Percentiles rank a stretch among this genome's conserved stretches.
These are phyloP conservation scores for Leptosomus discolor DNA, from an alignment of 2,113 vertebrate genomes.

Conservation along the genomic window DNA sequence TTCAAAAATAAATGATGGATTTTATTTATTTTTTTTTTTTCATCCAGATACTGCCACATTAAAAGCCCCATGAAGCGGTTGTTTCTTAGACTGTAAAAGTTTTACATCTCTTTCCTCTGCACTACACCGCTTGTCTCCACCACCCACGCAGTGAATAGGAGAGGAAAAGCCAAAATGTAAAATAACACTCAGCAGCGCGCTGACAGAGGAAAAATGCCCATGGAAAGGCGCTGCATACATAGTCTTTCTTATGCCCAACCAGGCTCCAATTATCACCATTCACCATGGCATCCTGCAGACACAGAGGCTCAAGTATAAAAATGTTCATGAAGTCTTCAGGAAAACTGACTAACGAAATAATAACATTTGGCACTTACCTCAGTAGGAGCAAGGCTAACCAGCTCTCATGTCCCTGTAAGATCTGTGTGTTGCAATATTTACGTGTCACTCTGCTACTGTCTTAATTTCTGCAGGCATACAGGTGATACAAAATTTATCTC, in stretches of 20 bases:
- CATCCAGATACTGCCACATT: neutral
- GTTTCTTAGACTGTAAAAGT: neutral
- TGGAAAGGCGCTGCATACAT: rapidly evolving
- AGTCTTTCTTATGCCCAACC: neutral
- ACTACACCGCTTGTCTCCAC: neutral
- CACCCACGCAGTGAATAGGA: neutral
- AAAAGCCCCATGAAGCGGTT: neutral
- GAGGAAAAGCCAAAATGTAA: slow-evolving; percentile 5
- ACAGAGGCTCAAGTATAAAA: neutral
- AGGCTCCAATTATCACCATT: neutral
- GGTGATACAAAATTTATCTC: neutral
- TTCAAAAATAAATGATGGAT: neutral
- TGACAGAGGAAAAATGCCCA: neutral
- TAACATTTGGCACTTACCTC: slow-evolving; percentile 27
- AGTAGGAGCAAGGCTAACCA: neutral
- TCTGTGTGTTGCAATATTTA: neutral
- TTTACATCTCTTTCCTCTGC: neutral
- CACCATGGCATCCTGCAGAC: neutral
- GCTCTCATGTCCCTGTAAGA: neutral
- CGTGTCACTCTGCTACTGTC: neutral
- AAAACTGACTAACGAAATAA: neutral
- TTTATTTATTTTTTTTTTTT: neutral
- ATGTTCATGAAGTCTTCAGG: neutral
- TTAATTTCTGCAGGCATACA: neutral
- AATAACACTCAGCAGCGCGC: neutral